These are phyloP conservation scores for Cryptoblepharus egeriae DNA, from an alignment of 2,797 vertebrate genomes.

Conservation along the genomic window DNA sequence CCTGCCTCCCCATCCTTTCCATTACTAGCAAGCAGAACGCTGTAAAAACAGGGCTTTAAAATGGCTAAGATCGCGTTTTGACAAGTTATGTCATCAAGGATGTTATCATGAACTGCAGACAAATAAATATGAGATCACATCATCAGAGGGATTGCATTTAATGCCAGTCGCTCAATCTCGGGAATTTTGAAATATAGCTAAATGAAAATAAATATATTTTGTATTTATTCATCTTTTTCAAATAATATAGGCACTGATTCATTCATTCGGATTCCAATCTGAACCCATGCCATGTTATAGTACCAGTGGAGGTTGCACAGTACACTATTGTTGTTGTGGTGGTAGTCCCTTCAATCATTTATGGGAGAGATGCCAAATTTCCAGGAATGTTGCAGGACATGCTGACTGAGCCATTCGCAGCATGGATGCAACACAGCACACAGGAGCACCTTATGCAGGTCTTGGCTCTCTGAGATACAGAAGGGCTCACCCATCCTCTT, in stretches of 20 bases:
- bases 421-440: too few relatives aligned
- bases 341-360: too few relatives aligned
- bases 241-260: neutral
- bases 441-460: too few relatives aligned
- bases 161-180: too few relatives aligned
- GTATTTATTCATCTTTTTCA: neutral
- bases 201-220: slow-evolving; percentile 9
- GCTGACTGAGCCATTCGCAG: too few relatives aligned
- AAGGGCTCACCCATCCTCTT: too few relatives aligned
- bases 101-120: neutral
- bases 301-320: too few relatives aligned
- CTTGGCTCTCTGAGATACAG: too few relatives aligned
- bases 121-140: neutral
- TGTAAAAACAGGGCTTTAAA: slow-evolving; percentile 30
- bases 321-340: too few relatives aligned
- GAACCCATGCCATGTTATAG: too few relatives aligned
- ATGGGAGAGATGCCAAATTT: too few relatives aligned
- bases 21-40: slow-evolving; percentile 37
- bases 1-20: slow-evolving; percentile 50
- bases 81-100: neutral
- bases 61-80: neutral
- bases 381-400: too few relatives aligned
- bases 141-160: neutral
- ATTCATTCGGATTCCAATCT: neutral
- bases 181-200: neutral